Conservation (phyloP, 2,888 invertebrate genomes). For the Druceiella hillmani region DNA sequence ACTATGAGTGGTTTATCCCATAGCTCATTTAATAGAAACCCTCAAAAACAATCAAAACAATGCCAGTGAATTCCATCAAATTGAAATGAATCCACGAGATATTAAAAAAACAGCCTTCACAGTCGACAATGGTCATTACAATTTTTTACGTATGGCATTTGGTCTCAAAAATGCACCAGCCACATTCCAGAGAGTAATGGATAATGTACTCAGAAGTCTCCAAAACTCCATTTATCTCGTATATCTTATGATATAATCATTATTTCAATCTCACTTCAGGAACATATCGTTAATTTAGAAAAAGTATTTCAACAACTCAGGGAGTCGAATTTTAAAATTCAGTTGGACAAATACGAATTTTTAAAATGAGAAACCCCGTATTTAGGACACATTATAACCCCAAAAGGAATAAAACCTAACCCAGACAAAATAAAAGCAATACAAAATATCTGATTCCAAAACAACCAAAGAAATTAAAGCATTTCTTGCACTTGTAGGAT, state of each 20-base stretch:
- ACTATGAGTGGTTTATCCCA: no score
- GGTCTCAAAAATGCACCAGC: conserved; percentile 28
- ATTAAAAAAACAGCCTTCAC: conserved; percentile 28
- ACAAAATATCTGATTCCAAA: no score
- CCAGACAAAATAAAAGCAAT: conserved; percentile 23
- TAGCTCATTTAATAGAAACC: no score
- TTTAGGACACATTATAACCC: conserved; percentile 26
- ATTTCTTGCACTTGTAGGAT: no score
- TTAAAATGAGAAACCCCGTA: conserved; percentile 19
- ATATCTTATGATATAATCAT: conserved; percentile 27
- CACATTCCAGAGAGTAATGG: conserved; percentile 30
- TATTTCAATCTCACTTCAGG: conserved; percentile 18
- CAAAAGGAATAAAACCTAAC: conserved; percentile 25
- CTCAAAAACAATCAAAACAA: no score
- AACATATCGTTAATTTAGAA: conserved; percentile 18
- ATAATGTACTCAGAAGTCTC: conserved; percentile 25
- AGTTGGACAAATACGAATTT: conserved; percentile 25
- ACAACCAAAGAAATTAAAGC: no score
- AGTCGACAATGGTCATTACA: conserved; percentile 26
- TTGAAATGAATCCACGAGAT: conserved; percentile 22
- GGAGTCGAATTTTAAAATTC: conserved; percentile 20
- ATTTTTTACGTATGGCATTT: conserved; percentile 29
- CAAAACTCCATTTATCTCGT: conserved; percentile 18
- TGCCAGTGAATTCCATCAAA: conserved; percentile 27
- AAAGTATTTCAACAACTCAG: conserved; percentile 18